These are phyloP conservation scores for Balaeniceps rex DNA, from an alignment of 2,113 vertebrate genomes.

Conservation along the genomic window DNA sequence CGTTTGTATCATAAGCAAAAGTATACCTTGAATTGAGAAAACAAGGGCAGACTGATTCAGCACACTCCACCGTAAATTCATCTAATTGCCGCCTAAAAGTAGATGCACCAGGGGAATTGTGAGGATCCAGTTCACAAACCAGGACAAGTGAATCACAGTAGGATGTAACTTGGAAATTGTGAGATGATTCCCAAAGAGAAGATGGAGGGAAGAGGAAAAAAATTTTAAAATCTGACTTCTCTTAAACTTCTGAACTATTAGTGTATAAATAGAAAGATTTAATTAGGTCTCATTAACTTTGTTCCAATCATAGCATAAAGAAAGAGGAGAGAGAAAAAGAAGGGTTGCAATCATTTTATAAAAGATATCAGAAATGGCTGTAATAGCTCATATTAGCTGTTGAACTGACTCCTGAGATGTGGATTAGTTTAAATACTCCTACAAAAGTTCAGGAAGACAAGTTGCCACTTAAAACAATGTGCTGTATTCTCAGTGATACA, in stretches of 20 bases:
- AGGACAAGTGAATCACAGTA: neutral
- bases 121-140: neutral
- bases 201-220: neutral
- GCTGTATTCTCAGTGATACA: neutral
- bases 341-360: neutral
- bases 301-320: neutral
- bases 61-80: neutral
- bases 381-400: neutral
- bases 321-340: neutral
- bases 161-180: neutral
- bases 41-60: neutral
- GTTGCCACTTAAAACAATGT: neutral
- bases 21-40: neutral
- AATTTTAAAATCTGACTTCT: neutral
- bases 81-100: neutral
- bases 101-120: accelerated
- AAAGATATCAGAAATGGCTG: neutral
- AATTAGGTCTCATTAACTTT: neutral
- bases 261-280: neutral
- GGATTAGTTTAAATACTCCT: neutral
- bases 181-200: neutral
- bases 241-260: neutral
- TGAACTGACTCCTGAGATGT: neutral
- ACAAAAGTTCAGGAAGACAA: neutral
- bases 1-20: neutral